Percentiles rank a stretch among this genome's conserved stretches.
These are phyloP conservation scores for Thymelicus sylvestris DNA, from an alignment of 2,888 invertebrate species.

Conservation along the genomic window DNA sequence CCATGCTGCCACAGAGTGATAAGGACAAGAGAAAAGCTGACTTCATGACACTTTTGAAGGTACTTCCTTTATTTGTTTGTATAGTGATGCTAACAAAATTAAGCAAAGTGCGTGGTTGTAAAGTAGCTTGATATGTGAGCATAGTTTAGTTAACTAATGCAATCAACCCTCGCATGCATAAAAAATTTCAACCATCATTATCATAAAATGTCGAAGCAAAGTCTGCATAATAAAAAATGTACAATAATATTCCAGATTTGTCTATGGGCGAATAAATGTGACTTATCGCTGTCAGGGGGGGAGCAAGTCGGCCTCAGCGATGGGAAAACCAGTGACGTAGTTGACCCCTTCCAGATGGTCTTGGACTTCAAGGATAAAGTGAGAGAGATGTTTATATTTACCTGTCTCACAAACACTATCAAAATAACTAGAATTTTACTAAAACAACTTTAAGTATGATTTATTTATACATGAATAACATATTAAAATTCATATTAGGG, in stretches of 20 bases:
- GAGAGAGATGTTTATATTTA: neutral
- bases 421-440: no score
- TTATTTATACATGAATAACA: no score
- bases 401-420: no score
- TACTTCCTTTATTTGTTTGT: conserved; percentile 44
- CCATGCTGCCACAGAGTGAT: conserved; percentile 59
- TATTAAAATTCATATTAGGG: no score
- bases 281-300: conserved; percentile 94
- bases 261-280: conserved; percentile 98
- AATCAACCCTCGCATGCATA: no score
- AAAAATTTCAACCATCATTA: no score
- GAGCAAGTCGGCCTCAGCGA: conserved; percentile 70
- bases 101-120: no score
- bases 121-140: no score
- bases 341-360: conserved; percentile 70
- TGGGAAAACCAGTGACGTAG: conserved; percentile 19
- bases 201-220: no score
- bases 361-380: conserved; percentile 66
- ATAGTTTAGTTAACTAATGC: no score
- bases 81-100: no score
- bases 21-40: conserved; percentile 74
- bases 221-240: neutral
- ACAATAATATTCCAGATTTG: conserved; percentile 84
- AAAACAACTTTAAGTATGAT: no score
- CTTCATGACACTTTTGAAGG: conserved; percentile 85